Evolutionary conservation across 2,797 vertebrate genomes (phyloP).

Genomic region (Hemitrygon akajei): DNA sequence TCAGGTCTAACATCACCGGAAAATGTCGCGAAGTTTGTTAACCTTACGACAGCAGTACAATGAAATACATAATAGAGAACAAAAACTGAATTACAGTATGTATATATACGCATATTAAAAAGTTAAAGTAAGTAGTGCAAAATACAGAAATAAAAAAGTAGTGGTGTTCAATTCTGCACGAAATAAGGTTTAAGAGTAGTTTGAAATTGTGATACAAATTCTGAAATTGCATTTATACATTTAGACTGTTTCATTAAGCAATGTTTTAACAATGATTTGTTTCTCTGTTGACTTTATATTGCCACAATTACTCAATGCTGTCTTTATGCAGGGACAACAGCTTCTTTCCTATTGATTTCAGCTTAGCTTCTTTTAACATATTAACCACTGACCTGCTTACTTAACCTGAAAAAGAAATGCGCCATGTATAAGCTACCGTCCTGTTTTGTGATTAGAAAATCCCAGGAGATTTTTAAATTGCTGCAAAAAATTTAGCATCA

Average conservation of each 20-base stretch:
- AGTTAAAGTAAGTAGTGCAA: no score
- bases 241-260: not conserved
- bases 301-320: not conserved
- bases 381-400: not conserved
- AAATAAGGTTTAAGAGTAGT: not conserved
- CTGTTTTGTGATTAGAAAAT: not conserved
- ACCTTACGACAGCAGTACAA: no score
- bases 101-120: no score
- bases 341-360: constrained; percentile 12
- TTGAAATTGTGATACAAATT: not conserved
- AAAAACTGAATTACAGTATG: no score
- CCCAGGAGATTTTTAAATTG: constrained; percentile 18
- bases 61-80: no score
- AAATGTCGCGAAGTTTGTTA: no score
- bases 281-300: not conserved
- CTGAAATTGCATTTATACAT: not conserved
- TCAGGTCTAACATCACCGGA: no score
- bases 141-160: no score
- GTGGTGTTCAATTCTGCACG: not conserved
- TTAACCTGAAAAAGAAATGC: not conserved
- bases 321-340: not conserved
- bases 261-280: not conserved
- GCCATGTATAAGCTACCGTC: not conserved
- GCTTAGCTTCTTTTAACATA: not conserved
- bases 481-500: not conserved